Conservation (phyloP, 1,140 invertebrate genomes). For the Heliconius eleuchia region DNA sequence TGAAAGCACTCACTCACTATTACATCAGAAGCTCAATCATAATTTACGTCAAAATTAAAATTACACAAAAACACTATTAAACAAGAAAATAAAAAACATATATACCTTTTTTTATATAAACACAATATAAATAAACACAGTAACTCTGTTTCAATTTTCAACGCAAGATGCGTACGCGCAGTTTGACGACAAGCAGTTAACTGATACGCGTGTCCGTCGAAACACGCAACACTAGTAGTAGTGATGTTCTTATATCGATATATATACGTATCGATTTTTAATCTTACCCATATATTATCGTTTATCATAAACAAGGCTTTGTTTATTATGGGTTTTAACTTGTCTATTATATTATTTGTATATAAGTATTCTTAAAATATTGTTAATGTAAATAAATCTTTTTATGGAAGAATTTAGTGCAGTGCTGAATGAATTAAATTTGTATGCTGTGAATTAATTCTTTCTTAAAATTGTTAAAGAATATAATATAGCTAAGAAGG, state of each 20-base stretch:
- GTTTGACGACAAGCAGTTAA: constrained; percentile 24
- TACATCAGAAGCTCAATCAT: background rate
- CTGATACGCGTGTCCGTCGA: constrained; percentile 21
- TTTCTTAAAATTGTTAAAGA: too few relatives aligned
- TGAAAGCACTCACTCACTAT: background rate
- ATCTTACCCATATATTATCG: constrained; percentile 26
- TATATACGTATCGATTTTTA: constrained; percentile 27
- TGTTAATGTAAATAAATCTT: too few relatives aligned
- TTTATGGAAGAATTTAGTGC: too few relatives aligned
- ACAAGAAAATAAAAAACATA: background rate
- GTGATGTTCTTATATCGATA: constrained; percentile 18
- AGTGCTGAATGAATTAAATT: too few relatives aligned
- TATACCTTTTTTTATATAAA: constrained; percentile 22
- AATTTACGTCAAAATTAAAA: background rate
- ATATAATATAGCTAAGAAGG: too few relatives aligned
- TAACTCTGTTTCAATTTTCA: background rate
- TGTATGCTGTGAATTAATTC: too few relatives aligned
- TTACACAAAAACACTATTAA: background rate
- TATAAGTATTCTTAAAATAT: background rate
- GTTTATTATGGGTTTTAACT: background rate
- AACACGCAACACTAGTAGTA: constrained; percentile 28
- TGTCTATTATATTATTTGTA: background rate
- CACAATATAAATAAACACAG: constrained; percentile 11
- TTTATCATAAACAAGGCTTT: constrained; percentile 16
- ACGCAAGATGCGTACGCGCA: constrained; percentile 23